These are phyloP conservation scores for Halcyon chelicuti DNA, from an alignment of 2,797 vertebrate genomes.

Conservation along the genomic window DNA sequence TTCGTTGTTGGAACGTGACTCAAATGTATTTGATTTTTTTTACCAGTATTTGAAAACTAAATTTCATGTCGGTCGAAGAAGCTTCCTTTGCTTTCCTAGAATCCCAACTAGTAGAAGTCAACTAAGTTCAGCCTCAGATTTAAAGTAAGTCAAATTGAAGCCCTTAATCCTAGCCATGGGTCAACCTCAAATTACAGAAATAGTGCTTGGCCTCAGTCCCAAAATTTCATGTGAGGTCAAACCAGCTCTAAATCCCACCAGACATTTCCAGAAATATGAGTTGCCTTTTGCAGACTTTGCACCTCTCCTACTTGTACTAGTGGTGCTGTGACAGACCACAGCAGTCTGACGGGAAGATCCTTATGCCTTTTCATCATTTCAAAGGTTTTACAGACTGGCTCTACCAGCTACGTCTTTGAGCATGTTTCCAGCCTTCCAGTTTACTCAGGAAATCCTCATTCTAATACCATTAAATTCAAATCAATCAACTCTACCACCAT, in stretches of 20 bases:
- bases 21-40: neutral
- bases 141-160: constrained; percentile 24
- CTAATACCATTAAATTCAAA: neutral
- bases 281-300: neutral
- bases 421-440: neutral
- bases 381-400: constrained; percentile 12
- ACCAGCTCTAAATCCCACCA: constrained; percentile 28
- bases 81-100: constrained; percentile 37
- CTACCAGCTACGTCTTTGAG: neutral
- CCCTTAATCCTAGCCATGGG: neutral
- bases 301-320: neutral
- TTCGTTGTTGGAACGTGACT: neutral
- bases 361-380: constrained; percentile 19
- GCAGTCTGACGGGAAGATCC: neutral
- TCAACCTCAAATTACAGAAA: constrained; percentile 23
- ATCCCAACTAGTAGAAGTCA: constrained; percentile 19
- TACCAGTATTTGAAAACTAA: neutral
- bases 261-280: neutral
- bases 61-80: neutral
- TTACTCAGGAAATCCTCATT: neutral
- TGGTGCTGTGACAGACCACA: neutral
- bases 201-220: constrained; percentile 4
- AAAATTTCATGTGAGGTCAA: neutral
- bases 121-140: constrained; percentile 27
- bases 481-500: neutral